Evolutionary conservation across 2,797 vertebrate genomes (phyloP).

Genomic region (Hypotaenidia philippensis): DNA sequence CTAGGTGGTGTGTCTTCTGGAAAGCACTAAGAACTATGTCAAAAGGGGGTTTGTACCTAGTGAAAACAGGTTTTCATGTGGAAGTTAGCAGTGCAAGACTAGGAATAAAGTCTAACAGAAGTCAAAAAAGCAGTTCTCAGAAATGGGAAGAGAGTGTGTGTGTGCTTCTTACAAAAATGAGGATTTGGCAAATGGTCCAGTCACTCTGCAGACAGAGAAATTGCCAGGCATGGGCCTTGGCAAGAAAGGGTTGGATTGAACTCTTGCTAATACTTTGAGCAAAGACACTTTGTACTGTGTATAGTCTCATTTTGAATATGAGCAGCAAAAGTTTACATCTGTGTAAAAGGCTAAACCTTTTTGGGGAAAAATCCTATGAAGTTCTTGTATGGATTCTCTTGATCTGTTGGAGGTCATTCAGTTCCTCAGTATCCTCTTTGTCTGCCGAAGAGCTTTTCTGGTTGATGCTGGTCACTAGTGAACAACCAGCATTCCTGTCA

Average conservation of each 20-base stretch:
- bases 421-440: rapidly evolving
- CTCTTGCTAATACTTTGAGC: background rate
- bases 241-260: background rate
- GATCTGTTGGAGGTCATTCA: background rate
- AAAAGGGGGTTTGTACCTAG: background rate
- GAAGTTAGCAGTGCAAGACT: background rate
- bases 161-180: background rate
- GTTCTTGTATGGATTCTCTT: background rate
- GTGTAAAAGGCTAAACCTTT: background rate
- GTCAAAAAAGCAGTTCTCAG: background rate
- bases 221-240: background rate
- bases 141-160: background rate
- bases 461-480: background rate
- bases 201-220: background rate
- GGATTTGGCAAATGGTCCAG: background rate
- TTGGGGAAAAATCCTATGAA: background rate
- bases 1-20: background rate
- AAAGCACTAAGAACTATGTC: background rate
- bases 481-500: background rate
- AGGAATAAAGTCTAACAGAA: background rate
- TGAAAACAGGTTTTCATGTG: background rate
- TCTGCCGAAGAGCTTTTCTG: background rate
- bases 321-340: background rate
- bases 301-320: background rate
- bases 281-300: background rate